Conservation (phyloP, 2,113 vertebrate species). For the Chascanopsetta lugubris region DNA sequence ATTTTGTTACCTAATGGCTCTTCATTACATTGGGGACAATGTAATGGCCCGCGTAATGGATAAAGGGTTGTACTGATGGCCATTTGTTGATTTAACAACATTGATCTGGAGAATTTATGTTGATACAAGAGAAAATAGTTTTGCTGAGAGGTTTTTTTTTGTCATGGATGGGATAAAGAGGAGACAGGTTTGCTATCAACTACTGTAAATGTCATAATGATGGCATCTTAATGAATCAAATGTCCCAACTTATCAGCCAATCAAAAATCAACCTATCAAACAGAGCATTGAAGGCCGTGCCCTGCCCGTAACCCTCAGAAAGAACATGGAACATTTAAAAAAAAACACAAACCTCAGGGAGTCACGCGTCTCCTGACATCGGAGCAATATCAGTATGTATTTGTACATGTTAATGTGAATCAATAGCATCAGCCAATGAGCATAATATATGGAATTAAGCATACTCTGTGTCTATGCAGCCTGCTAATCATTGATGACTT, state of each 20-base stretch:
- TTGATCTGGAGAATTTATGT: constrained; percentile 61
- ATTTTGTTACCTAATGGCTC: constrained; percentile 77
- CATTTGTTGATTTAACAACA: constrained; percentile 73
- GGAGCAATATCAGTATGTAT: too few species aligned
- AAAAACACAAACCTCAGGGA: too few species aligned
- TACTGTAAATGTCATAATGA: constrained; percentile 3
- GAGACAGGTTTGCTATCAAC: constrained; percentile 6
- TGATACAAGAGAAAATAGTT: constrained; percentile 56
- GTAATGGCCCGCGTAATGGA: constrained; percentile 78
- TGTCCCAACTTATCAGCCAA: not conserved
- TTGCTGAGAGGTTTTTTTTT: constrained; percentile 43
- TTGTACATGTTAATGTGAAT: too few species aligned
- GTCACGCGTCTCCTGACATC: too few species aligned
- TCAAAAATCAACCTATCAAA: too few species aligned
- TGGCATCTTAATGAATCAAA: constrained; percentile 35
- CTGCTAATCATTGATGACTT: too few species aligned
- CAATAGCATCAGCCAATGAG: too few species aligned
- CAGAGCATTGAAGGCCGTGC: too few species aligned
- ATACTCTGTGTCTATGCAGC: too few species aligned
- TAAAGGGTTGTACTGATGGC: constrained; percentile 70
- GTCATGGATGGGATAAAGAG: constrained; percentile 22
- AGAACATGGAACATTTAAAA: too few species aligned
- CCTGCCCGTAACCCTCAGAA: too few species aligned
- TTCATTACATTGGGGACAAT: constrained; percentile 68
- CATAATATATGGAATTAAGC: too few species aligned